Evolutionary conservation across 2,113 vertebrate genomes (phyloP), one percentile per base, ranked within the genome.

Genomic region (Entelurus aequoreus): DNA sequence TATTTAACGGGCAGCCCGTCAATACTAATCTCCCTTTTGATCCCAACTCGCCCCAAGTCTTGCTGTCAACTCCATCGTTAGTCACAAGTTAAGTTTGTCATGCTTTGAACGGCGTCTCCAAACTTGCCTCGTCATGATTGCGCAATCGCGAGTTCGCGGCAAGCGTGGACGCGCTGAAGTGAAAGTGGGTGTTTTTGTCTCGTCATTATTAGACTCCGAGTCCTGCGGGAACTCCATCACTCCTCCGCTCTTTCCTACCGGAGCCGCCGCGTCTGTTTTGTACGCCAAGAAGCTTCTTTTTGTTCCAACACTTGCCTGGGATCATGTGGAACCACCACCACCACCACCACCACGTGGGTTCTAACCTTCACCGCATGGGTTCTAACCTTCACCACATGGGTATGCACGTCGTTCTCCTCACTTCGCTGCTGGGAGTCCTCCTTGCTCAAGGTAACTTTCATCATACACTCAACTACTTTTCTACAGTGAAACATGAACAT

Each of bases 381-480:
- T 19, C 5, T 19, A 11, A 16, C 6, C 44, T 10, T 69, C 52
- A 40, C 52, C 59, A 68, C 74, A 92, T 91, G 90, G 87, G 55
- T 82, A 77, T 72, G 61, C 59, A 52, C 8, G 69, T 68, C 4
- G 19, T 83, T 53, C 67, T 91, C 51, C 76, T 90, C 42, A 77
- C 86, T 75, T 76, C 83, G 60, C 59, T 90, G 56, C 63, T 79
- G 74, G 89, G 84, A 68, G 48, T 75, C 48, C 79, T 89, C 37
- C 78, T 70, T 15, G 82, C 67, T 7, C 88, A 90, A 87, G 88
- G 91, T 92, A 88, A 88, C 88, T 74, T 54, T 75, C 66, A 71
- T 71, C 58, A 48, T 14, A 28, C 35, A 21, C 44, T 60, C 6
- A 46, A 46, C 11, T 4, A 46, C 11, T 46, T 2, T 44, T 44